Evolutionary conservation across 37 sponge, comb jelly and placozoan species (phyloP).

Genomic region (Lycopodina hypogea): DNA sequence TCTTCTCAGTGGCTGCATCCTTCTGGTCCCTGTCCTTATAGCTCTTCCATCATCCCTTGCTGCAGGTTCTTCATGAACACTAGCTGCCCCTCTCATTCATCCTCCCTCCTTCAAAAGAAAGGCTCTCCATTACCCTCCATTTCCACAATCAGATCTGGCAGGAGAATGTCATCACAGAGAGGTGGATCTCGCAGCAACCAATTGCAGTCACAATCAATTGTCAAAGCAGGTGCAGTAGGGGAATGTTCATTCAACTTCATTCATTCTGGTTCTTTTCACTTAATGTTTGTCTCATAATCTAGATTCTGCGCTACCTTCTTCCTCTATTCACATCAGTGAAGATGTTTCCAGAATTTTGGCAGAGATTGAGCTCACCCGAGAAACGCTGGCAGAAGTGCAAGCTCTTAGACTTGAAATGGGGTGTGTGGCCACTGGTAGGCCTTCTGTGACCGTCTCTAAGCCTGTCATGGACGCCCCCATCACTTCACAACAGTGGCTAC

Average conservation of each 20-base stretch:
- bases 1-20: background rate
- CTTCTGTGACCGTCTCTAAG: background rate
- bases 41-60: background rate
- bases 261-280: background rate
- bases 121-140: conserved; percentile 19
- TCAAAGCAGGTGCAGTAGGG: background rate
- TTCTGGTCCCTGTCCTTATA: background rate
- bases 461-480: conserved; percentile 32
- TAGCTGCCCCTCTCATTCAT: background rate
- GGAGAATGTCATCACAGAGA: background rate
- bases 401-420: conserved; percentile 56
- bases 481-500: conserved; percentile 73
- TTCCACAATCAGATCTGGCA: background rate
- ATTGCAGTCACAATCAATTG: background rate
- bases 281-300: background rate
- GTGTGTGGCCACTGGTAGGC: background rate
- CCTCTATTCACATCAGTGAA: conserved; percentile 1
- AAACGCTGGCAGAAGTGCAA: conserved; percentile 78
- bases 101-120: background rate
- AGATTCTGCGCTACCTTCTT: background rate
- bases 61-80: conserved; percentile 24
- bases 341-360: conserved; percentile 51
- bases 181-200: background rate
- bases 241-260: background rate
- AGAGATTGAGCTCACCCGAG: conserved; percentile 65